phyloP scores from a whole-genome alignment of 35 echinoderm and acorn worm species.

The Ophiothrix spiculata region DNA sequence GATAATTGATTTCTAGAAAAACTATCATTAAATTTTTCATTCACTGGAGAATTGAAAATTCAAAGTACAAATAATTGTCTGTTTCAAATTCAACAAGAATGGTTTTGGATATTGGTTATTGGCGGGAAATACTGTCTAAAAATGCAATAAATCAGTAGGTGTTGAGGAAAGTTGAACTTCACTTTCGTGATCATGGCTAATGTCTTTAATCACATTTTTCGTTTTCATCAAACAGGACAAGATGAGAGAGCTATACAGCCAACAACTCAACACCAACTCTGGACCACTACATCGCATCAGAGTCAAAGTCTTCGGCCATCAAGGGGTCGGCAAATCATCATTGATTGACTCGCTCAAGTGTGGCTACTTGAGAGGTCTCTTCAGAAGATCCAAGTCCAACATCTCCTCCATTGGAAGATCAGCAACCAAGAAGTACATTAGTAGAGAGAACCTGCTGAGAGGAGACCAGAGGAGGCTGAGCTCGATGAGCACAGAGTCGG shows the following conservation, averaged over 20 bases:
- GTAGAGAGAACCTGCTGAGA: conserved; percentile 14
- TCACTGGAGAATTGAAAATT: too few species aligned
- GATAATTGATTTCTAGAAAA: too few species aligned
- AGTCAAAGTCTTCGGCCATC: conserved; percentile 84
- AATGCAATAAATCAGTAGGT: too few species aligned
- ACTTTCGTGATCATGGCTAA: too few species aligned
- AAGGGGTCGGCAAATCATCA: conserved; percentile 85
- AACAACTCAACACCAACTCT: conserved; percentile 67
- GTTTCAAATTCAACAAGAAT: too few species aligned
- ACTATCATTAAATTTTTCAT: too few species aligned
- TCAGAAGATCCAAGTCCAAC: conserved; percentile 82
- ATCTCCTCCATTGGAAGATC: conserved; percentile 56
- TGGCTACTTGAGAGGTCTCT: conserved; percentile 83
- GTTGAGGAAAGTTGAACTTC: too few species aligned
- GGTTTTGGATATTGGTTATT: too few species aligned
- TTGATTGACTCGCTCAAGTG: conserved; percentile 94
- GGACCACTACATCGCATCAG: conserved; percentile 59
- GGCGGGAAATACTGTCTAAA: too few species aligned
- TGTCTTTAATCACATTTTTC: too few species aligned
- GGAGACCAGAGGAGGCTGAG: conserved; percentile 21
- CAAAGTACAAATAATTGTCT: too few species aligned
- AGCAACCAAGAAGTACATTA: conserved; percentile 43
- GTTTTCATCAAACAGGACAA: too few species aligned
- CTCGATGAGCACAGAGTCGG: conserved; percentile 44
- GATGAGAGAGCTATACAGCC: conserved; percentile 78